These are phyloP conservation scores for Ctenicera cuprea DNA, from an alignment of 2,888 invertebrate species.

Conservation along the genomic window DNA sequence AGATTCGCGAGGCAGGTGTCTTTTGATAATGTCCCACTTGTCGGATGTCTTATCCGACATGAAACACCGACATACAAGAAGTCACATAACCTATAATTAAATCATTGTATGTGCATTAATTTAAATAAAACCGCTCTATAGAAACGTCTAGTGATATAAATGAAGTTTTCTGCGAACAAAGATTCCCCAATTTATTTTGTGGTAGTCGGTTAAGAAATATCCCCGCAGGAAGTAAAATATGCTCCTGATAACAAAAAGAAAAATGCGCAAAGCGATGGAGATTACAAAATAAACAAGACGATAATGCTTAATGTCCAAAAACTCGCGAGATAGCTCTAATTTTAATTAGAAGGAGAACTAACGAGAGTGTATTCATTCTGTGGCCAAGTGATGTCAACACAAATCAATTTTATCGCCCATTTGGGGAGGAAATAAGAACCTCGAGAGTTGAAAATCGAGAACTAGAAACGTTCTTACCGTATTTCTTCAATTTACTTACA, in stretches of 20 bases:
- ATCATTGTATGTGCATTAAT: background rate
- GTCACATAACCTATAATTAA: conserved; percentile 13
- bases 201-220: background rate
- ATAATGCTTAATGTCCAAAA: conserved; percentile 34
- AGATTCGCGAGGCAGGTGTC: conserved; percentile 49
- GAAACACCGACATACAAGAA: conserved; percentile 24
- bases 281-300: conserved; percentile 22
- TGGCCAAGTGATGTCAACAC: conserved; percentile 48
- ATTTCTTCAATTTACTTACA: conserved; percentile 34
- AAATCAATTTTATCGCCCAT: conserved; percentile 52
- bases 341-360: conserved; percentile 48
- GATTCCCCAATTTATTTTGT: background rate
- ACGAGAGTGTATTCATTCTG: conserved; percentile 47
- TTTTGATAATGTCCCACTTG: conserved; percentile 43
- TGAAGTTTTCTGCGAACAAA: background rate
- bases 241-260: conserved; percentile 14
- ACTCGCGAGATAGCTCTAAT: conserved; percentile 36
- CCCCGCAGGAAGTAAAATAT: conserved; percentile 4
- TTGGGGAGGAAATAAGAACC: conserved; percentile 46
- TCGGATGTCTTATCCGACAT: conserved; percentile 19
- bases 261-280: background rate
- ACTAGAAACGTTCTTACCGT: conserved; percentile 39
- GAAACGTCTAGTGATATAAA: background rate
- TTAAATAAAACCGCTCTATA: background rate
- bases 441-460: conserved; percentile 47